phyloP scores from a whole-genome alignment of 1,140 invertebrate genomes.

The Spodoptera frugiperda region DNA sequence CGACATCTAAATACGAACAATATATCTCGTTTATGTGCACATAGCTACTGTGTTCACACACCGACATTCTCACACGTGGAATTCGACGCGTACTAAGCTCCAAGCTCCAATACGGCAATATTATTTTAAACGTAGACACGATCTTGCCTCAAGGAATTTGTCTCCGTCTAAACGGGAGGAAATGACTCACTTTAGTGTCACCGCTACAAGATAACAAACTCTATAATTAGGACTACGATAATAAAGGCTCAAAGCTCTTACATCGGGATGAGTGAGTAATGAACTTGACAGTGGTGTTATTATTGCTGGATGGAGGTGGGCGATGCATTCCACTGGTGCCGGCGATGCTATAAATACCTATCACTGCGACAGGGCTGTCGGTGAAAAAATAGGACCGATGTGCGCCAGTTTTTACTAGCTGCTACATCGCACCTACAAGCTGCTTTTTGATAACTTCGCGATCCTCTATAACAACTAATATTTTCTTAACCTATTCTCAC shows the following conservation, averaged over 20 bases:
- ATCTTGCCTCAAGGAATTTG: conserved; percentile 42
- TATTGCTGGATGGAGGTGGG: conserved; percentile 64
- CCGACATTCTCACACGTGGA: conserved; percentile 29
- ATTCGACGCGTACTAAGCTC: conserved; percentile 23
- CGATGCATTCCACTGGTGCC: conserved; percentile 63
- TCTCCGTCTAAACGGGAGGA: conserved; percentile 48
- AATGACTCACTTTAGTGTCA: conserved; percentile 50
- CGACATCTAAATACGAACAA: no score
- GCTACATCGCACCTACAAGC: no score
- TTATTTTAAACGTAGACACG: conserved; percentile 42
- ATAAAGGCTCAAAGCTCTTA: conserved; percentile 45
- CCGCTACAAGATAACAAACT: conserved; percentile 50
- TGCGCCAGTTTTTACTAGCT: neutral
- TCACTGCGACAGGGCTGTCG: conserved; percentile 48
- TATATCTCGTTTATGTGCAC: no score
- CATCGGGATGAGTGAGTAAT: conserved; percentile 63
- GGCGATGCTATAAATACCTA: conserved; percentile 66
- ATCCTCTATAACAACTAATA: no score
- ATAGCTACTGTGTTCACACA: neutral
- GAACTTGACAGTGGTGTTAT: conserved; percentile 74
- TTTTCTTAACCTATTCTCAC: no score
- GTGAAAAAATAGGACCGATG: conserved; percentile 30
- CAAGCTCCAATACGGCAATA: conserved; percentile 25
- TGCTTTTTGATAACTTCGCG: neutral
- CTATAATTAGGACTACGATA: conserved; percentile 50